These are phyloP conservation scores for Parthenolecanium corni DNA, from an alignment of 2,888 invertebrate species.

Conservation along the genomic window DNA sequence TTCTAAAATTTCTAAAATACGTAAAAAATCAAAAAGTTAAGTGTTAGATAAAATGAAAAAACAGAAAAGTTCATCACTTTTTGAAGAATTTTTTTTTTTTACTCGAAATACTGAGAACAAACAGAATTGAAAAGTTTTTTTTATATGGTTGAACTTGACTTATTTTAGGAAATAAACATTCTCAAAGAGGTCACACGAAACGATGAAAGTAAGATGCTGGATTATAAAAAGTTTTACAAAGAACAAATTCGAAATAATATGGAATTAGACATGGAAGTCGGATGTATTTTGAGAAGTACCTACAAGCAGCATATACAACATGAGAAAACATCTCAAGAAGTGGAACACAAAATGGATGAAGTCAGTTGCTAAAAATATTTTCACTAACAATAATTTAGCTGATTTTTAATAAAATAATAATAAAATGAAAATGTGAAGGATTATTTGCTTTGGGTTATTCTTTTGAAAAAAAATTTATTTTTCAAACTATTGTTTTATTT, in stretches of 20 bases:
- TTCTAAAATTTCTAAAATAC: not conserved
- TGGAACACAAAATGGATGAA: not conserved
- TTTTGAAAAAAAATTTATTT: no score
- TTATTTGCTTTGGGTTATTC: no score
- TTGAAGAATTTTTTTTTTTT: not conserved
- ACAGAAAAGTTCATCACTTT: not conserved
- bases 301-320: not conserved
- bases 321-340: not conserved
- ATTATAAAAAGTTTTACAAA: constrained; percentile 1
- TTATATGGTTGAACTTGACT: not conserved
- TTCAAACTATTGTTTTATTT: not conserved
- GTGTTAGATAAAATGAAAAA: no score
- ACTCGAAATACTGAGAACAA: not conserved
- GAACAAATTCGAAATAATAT: constrained; percentile 17
- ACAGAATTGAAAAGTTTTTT: not conserved
- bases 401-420: no score
- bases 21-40: no score
- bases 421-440: no score
- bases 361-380: no score
- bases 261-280: not conserved
- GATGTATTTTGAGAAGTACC: not conserved
- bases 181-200: not conserved
- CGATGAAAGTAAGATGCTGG: not conserved
- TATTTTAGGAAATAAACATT: constrained; percentile 7
- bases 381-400: no score